Conservation (phyloP, 2,797 vertebrate species). For the Sphenopsis melanotis region DNA sequence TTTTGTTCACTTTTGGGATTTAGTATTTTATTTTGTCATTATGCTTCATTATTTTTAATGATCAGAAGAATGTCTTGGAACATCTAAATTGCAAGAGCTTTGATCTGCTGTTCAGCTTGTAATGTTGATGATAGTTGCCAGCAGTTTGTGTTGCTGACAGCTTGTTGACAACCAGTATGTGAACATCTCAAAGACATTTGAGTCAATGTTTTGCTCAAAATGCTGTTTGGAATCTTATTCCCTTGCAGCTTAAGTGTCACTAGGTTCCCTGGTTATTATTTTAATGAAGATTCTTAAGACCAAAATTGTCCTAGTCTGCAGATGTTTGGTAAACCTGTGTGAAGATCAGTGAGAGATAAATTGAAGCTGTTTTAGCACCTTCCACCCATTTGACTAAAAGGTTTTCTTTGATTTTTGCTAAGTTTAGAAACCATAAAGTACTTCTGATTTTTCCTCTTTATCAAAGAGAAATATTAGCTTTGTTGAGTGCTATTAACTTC, state of each 20-base stretch:
- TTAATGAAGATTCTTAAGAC: neutral
- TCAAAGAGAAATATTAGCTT: neutral
- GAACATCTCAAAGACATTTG: neutral
- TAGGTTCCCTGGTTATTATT: neutral
- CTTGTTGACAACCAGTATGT: slow-evolving; percentile 11
- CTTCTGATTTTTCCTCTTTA: neutral
- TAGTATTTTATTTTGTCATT: neutral
- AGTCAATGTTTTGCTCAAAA: neutral
- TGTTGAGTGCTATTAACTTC: neutral
- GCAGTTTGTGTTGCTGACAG: slow-evolving; percentile 54
- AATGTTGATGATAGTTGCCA: slow-evolving; percentile 39
- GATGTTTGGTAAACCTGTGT: neutral
- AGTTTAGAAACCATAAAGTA: neutral
- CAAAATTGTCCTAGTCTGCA: neutral
- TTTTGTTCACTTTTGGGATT: neutral
- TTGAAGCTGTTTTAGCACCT: neutral
- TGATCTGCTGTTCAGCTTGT: neutral
- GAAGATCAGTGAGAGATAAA: neutral
- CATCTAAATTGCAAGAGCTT: neutral
- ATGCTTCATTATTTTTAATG: neutral
- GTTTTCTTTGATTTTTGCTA: neutral
- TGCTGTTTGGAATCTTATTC: neutral
- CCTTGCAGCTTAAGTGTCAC: neutral
- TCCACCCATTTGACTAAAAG: neutral
- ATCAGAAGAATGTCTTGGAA: neutral